Evolutionary conservation across 2,797 vertebrate genomes (phyloP).

Genomic region (Tenualosa thibaudeaui): DNA sequence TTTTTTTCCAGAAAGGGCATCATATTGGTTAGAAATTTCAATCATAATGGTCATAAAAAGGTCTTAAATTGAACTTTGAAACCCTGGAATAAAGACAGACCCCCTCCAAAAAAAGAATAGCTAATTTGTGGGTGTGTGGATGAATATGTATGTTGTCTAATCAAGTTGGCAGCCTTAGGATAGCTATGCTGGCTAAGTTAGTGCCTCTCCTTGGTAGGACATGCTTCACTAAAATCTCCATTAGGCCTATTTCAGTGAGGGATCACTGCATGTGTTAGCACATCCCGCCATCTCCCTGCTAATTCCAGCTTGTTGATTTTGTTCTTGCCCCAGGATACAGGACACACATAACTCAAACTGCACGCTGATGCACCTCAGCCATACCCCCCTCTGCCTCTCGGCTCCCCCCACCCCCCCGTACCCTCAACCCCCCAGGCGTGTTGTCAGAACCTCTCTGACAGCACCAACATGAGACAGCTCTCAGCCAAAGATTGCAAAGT

Average conservation of each 20-base stretch:
- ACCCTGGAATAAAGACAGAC: too few species aligned
- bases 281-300: background rate
- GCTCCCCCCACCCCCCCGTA: background rate
- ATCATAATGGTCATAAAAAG: too few species aligned
- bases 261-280: background rate
- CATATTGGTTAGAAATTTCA: too few species aligned
- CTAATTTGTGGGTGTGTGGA: background rate
- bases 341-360: background rate
- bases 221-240: background rate
- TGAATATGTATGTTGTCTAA: background rate
- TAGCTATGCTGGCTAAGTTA: background rate
- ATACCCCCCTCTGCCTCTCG: background rate
- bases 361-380: background rate
- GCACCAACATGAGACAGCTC: background rate
- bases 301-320: slow-evolving; percentile 3
- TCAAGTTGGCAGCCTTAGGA: background rate
- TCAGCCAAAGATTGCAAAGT: background rate
- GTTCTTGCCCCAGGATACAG: background rate
- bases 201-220: background rate
- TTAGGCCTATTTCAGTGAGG: background rate
- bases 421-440: background rate
- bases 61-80: too few species aligned
- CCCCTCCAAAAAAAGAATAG: too few species aligned
- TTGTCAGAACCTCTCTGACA: slow-evolving; percentile 9
- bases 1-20: too few species aligned